Conservation (phyloP, 2,888 invertebrate genomes). For the Protonemura montana region DNA sequence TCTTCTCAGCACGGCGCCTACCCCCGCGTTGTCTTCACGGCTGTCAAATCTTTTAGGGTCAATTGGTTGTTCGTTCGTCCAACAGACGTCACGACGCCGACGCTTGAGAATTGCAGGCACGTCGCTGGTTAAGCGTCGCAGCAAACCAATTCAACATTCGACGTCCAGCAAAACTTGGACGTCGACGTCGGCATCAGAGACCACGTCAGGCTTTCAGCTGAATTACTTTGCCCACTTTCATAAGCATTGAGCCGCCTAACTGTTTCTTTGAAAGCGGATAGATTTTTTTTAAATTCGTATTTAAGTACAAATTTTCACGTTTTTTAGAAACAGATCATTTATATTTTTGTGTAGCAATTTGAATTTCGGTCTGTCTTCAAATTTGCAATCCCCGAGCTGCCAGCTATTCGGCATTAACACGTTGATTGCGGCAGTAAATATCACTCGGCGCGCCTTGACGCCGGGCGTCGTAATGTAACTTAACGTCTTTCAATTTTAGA, state of each 20-base stretch:
- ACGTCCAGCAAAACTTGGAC: neutral
- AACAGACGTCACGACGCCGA: constrained; percentile 18
- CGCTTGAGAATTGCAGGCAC: constrained; percentile 31
- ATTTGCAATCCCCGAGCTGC: neutral
- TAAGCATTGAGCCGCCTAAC: constrained; percentile 16
- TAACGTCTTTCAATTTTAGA: constrained; percentile 12
- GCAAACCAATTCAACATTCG: constrained; percentile 19
- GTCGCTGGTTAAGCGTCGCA: constrained; percentile 25
- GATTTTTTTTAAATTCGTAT: neutral
- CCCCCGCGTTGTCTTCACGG: neutral
- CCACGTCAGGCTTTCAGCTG: neutral
- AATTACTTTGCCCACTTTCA: constrained; percentile 33
- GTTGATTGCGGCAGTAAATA: neutral
- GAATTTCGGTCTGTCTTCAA: too few species aligned
- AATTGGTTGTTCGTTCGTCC: constrained; percentile 40
- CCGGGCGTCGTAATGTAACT: neutral
- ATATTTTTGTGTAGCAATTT: too few species aligned
- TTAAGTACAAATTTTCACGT: neutral
- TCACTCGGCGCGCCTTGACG: neutral
- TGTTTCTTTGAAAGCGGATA: neutral
- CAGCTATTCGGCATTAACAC: neutral
- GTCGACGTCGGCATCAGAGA: constrained; percentile 15
- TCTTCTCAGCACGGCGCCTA: neutral
- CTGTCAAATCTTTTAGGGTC: constrained; percentile 38
- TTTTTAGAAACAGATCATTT: too few species aligned